Percentiles rank a stretch among this genome's conserved stretches.
Conservation (phyloP, 2,113 vertebrate species). For the Holacanthus passer region DNA sequence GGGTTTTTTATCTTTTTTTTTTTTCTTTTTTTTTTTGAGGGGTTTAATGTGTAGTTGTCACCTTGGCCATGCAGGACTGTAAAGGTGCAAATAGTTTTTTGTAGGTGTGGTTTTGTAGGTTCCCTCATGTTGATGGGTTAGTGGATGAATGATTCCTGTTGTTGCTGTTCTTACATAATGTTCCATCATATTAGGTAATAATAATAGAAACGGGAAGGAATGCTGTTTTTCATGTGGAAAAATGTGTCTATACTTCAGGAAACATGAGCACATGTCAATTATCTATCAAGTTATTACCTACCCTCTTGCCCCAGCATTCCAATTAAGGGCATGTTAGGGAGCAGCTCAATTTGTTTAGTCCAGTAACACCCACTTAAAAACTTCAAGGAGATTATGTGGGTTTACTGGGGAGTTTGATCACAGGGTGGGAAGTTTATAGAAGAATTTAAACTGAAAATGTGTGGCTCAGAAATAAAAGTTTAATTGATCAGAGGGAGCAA, state of each 20-base stretch:
- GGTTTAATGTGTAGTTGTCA: neutral
- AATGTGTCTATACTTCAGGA: slow-evolving; percentile 7
- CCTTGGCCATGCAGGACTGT: neutral
- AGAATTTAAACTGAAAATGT: neutral
- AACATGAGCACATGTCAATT: slow-evolving; percentile 1
- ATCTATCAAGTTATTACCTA: neutral
- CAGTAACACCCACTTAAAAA: neutral
- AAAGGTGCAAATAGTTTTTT: neutral
- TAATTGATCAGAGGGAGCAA: no score
- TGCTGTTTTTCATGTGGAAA: neutral
- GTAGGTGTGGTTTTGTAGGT: no score
- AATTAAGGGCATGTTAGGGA: neutral
- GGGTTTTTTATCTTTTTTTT: neutral
- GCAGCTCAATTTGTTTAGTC: neutral
- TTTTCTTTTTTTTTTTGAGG: neutral
- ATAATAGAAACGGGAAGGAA: neutral
- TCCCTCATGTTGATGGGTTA: no score
- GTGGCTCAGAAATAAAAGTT: no score
- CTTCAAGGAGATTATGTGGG: neutral
- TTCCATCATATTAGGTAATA: neutral
- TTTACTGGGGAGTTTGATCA: neutral
- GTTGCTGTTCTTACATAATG: neutral
- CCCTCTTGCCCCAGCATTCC: neutral
- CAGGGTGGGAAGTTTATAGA: no score
- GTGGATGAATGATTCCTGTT: no score